Evolutionary conservation across 2,888 invertebrate species (phyloP), one percentile per base, ranked within the genome.

Genomic region (Pecten maximus): DNA sequence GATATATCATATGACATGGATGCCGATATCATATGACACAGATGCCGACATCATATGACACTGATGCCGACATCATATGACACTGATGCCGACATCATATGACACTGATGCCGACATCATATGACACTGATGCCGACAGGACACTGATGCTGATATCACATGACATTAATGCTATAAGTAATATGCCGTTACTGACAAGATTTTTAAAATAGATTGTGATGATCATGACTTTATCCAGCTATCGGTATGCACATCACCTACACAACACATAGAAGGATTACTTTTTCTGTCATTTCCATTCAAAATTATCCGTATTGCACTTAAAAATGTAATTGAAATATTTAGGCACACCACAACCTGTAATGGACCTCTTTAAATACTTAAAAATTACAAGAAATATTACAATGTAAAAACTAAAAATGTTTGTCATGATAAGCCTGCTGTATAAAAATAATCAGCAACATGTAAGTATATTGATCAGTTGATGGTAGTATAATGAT

Each of bases 381-480:
- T 35, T 15, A 8, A n/a, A 60, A 6, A 60, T 44, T 12, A 44
- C 3, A 28, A 16, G 50, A 19, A 48, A 48, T 48, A n/a, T n/a
- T n/a, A n/a, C n/a, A 44, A 44, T 44, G 44, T 44, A 60, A n/a
- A 60, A n/a, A 23, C 23, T n/a, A 60, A 60, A 60, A 60, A 12
- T 60, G 60, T n/a, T 23, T 60, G 60, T 60, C 60, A 60, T 60
- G 60, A 60, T 60, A 16, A 60, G 3, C 23, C 23, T 60, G 23
- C 60, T 60, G 19, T 60, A 16, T n/a, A 60, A 60, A 60, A 60
- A 60, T 23, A 3, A n/a, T 2, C 19, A 60, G 23, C 60, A 60
- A n/a, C n/a, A 60, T n/a, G 60, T 60, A 60, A 60, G 23, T 60
- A 23, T 60, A 60, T n/a, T 60, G 60, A 60, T n/a, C n/a, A n/a